Conservation (phyloP, 2,797 vertebrate species). For the Cirrhinus mrigala region DNA sequence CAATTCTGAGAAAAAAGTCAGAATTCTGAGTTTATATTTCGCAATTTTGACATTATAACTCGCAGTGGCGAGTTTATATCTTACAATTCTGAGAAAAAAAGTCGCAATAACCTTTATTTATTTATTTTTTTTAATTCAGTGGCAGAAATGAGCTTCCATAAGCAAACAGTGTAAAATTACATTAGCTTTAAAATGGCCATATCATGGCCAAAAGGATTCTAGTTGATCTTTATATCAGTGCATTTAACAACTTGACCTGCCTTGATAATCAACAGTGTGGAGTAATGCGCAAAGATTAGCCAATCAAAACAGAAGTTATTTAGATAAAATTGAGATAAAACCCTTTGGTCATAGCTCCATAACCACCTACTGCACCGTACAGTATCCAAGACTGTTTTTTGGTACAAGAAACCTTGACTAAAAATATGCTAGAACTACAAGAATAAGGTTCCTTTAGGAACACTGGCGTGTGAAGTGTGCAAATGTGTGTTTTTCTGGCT, state of each 20-base stretch:
- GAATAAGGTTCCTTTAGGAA: not conserved
- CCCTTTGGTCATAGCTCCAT: not conserved
- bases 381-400: not conserved
- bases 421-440: not conserved
- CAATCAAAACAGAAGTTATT: not conserved
- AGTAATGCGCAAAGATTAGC: not conserved
- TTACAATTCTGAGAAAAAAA: too few relatives aligned
- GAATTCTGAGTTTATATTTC: too few relatives aligned
- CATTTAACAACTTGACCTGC: not conserved
- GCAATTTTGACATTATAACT: too few relatives aligned
- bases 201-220: not conserved
- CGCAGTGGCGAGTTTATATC: too few relatives aligned
- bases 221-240: not conserved
- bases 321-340: not conserved
- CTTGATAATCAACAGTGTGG: not conserved
- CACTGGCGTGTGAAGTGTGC: not conserved
- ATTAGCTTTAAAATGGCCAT: not conserved
- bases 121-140: too few relatives aligned
- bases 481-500: not conserved
- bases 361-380: not conserved
- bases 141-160: too few relatives aligned
- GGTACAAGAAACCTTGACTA: not conserved
- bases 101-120: too few relatives aligned
- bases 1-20: too few relatives aligned
- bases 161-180: not conserved